Evolutionary conservation across 1,140 invertebrate genomes (phyloP), one percentile per base, ranked within the genome.

Genomic region (Octopus bimaculoides): DNA sequence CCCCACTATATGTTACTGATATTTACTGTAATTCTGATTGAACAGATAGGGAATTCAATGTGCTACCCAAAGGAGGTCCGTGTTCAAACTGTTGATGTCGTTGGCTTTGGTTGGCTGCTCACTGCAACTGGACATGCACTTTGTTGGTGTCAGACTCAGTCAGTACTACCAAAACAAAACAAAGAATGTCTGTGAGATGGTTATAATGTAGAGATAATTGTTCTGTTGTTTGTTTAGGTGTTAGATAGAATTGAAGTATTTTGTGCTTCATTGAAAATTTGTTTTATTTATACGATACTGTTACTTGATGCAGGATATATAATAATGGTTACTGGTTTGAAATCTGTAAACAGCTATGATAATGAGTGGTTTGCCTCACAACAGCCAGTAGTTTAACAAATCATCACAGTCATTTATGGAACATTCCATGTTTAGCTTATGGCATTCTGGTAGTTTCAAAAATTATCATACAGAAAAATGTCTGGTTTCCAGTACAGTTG

Each of bases 171-270:
- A 66, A 66, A 66, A 66, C 61, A 66, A 66, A 66, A 66, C 61
- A 66, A 66, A 66, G 26, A 66, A 66, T 66, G 61, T 12, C 61
- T 66, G 61, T 14, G 12, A 66, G 61, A n/a, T 66, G 61, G 12
- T 66, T 66, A 66, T n/a, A 66, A 66, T n/a, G n/a, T 14, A 66
- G 12, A 66, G 61, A 66, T 66, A 66, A 66, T 66, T 66, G 61
- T 66, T 66, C 61, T n/a, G n/a, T 66, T 66, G 61, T 66, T 66
- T 66, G 61, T 66, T 41, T 66, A n/a, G 3, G 61, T 66, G n/a
- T 66, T 66, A 66, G 61, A 66, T 66, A n/a, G 12, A 66, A 66
- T 66, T 66, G 61, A 66, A 66, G 61, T n/a, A 66, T 66, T 66
- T 66, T n/a, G 61, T 66, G 61, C 61, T n/a, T 66, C 61, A 66